phyloP scores from a whole-genome alignment of 2,888 invertebrate genomes.

The Trachelus iudaicus region DNA sequence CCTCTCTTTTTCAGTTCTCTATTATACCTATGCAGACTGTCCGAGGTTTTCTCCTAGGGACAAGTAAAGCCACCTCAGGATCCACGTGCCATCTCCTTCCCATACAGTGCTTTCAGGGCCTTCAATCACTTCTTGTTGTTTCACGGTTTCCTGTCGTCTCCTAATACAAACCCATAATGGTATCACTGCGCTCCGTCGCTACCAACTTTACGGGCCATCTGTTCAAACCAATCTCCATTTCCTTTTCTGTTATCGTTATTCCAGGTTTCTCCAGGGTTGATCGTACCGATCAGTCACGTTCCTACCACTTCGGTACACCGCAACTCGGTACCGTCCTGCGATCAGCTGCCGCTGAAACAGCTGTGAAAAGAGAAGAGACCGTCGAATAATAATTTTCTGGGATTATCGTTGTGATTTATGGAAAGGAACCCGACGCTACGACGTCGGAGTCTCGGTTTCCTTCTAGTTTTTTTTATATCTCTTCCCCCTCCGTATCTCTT shows the following conservation, averaged over 20 bases:
- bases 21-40: neutral
- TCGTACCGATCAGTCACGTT: neutral
- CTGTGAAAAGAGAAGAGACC: neutral
- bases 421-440: neutral
- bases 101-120: neutral
- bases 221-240: neutral
- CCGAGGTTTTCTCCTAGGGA: neutral
- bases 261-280: neutral
- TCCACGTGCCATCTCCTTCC: neutral
- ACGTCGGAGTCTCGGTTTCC: neutral
- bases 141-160: neutral
- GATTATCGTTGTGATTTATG: neutral
- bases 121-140: neutral
- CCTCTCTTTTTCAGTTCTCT: neutral
- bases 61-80: neutral
- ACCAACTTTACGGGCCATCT: neutral
- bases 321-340: neutral
- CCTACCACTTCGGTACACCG: neutral
- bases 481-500: neutral
- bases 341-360: slow-evolving; percentile 5
- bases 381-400: neutral
- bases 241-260: neutral
- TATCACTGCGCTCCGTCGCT: neutral
- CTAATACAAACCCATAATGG: neutral
- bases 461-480: neutral